phyloP scores from a whole-genome alignment of 2,113 vertebrate species.

The Anas platyrhynchos region DNA sequence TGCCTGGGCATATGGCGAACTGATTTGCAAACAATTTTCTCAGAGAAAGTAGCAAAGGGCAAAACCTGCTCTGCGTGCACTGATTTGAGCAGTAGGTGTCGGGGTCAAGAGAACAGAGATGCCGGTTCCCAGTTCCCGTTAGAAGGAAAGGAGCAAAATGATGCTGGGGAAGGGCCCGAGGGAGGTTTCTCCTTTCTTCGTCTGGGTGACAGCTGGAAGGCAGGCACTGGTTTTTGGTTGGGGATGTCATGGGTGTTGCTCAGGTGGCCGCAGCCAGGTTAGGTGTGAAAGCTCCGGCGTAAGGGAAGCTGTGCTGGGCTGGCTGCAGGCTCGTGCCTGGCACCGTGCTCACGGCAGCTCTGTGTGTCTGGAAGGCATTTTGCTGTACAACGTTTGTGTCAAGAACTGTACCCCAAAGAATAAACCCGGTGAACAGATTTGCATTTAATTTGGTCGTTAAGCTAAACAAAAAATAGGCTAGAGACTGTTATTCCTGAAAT shows the following conservation, averaged over 20 bases:
- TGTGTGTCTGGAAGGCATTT: fast-evolving
- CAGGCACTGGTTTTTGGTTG: not conserved
- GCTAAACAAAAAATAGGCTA: not conserved
- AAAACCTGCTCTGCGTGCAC: not conserved
- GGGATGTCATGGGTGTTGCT: not conserved
- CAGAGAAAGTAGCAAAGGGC: not conserved
- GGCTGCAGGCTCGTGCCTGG: fast-evolving
- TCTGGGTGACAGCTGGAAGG: not conserved
- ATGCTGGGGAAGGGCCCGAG: not conserved
- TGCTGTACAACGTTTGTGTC: fast-evolving
- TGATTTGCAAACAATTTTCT: not conserved
- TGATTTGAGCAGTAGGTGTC: not conserved
- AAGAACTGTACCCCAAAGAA: not conserved
- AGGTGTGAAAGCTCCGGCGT: fast-evolving
- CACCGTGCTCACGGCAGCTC: fast-evolving
- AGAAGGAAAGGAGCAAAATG: fast-evolving
- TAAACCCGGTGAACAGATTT: too few species aligned
- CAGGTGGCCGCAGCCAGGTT: fast-evolving
- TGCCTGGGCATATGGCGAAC: not conserved
- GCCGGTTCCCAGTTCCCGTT: not conserved
- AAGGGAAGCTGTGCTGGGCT: fast-evolving
- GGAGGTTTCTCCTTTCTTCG: fast-evolving
- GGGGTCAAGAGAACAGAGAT: too few species aligned
- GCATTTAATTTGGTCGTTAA: not conserved
- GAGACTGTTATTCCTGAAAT: not conserved